Conservation (phyloP, 2,888 invertebrate species). For the Phasia obesa region DNA sequence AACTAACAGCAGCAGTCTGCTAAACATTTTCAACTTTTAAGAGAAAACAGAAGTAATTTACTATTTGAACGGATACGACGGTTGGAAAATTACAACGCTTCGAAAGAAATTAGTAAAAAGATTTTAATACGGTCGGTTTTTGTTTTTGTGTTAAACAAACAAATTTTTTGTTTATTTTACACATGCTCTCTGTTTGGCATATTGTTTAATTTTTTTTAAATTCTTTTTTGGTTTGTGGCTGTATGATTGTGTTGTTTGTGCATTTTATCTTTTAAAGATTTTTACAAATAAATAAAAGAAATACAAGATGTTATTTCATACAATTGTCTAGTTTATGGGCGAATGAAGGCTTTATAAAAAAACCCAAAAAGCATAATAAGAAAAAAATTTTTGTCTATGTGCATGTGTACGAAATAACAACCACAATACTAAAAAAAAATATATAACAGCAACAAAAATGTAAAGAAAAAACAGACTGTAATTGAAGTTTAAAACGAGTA, state of each 20-base stretch:
- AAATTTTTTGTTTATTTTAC: constrained; percentile 38
- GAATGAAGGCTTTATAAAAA: constrained; percentile 28
- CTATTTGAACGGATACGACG: constrained; percentile 58
- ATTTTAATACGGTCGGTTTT: constrained; percentile 52
- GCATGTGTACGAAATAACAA: constrained; percentile 21
- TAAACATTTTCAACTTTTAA: constrained; percentile 51
- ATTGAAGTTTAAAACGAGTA: constrained; percentile 60
- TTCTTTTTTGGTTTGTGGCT: constrained; percentile 13
- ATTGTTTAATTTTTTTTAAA: constrained; percentile 40
- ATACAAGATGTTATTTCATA: constrained; percentile 45
- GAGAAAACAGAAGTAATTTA: constrained; percentile 67
- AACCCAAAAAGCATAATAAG: constrained; percentile 55
- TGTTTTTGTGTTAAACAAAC: constrained; percentile 57
- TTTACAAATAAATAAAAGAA: constrained; percentile 41
- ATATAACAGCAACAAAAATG: constrained; percentile 44
- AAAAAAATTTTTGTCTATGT: constrained; percentile 48
- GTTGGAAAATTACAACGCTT: constrained; percentile 43
- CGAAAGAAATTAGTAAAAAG: constrained; percentile 18
- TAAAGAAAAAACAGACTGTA: constrained; percentile 32
- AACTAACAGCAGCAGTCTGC: constrained; percentile 55
- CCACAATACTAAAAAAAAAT: constrained; percentile 25
- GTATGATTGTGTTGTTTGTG: constrained; percentile 22
- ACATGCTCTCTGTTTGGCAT: constrained; percentile 16
- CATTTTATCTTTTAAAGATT: constrained; percentile 38
- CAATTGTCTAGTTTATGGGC: constrained; percentile 45